Percentiles rank a stretch among this genome's conserved stretches.
These are phyloP conservation scores for Patella ulyssiponensis DNA, from an alignment of 2,888 invertebrate species.

Conservation along the genomic window DNA sequence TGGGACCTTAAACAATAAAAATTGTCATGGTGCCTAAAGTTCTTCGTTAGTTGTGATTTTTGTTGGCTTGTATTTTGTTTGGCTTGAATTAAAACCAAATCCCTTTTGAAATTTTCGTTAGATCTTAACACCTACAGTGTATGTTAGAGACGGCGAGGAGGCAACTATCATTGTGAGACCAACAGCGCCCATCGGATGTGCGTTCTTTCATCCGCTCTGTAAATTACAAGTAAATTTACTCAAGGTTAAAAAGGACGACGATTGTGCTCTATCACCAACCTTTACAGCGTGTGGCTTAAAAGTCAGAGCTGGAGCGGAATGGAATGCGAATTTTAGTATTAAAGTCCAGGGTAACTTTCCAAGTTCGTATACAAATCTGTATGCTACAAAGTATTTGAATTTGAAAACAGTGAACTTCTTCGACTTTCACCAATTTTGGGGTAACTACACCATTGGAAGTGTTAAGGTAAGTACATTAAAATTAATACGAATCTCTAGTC, in stretches of 20 bases:
- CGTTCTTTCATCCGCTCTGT: not conserved
- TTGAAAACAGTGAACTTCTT: not conserved
- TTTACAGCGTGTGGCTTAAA: not conserved
- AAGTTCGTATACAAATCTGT: not conserved
- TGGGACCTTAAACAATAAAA: too few species aligned
- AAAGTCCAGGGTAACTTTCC: not conserved
- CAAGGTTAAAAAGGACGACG: too few species aligned
- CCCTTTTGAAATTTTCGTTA: not conserved
- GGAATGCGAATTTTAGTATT: not conserved
- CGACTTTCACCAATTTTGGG: not conserved
- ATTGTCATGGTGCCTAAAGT: too few species aligned
- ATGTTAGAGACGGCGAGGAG: not conserved
- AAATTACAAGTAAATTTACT: too few species aligned
- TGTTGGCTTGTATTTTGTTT: too few species aligned
- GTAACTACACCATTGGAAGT: not conserved
- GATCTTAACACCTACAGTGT: not conserved
- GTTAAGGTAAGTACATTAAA: not conserved
- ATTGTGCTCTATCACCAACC: not conserved
- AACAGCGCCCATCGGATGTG: not conserved
- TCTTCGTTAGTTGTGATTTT: too few species aligned
- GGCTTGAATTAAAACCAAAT: too few species aligned
- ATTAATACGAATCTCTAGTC: too few species aligned
- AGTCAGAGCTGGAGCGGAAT: not conserved
- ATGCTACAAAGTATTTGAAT: not conserved
- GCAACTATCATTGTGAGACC: not conserved